A percentile compares a stretch with the other conserved stretches of the same genome.
Conservation (phyloP, 2,888 invertebrate genomes). For the Rotaria sp. region DNA sequence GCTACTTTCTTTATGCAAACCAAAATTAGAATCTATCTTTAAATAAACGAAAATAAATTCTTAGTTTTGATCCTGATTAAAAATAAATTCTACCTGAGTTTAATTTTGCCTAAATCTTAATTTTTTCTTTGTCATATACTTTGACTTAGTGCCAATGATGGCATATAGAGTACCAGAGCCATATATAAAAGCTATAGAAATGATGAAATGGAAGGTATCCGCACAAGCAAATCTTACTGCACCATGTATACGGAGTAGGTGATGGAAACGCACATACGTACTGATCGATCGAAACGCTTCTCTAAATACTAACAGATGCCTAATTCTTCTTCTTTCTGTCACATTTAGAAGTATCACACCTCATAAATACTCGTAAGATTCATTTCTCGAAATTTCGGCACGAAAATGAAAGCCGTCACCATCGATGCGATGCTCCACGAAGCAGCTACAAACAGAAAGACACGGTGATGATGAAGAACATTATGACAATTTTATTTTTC, state of each 20-base stretch:
- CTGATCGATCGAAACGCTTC: slow-evolving; percentile 69
- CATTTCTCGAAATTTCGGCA: slow-evolving; percentile 48
- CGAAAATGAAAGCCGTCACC: slow-evolving; percentile 59
- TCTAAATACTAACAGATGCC: slow-evolving; percentile 70
- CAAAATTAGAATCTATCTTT: too few species aligned
- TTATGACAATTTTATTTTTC: too few species aligned
- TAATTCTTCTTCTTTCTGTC: neutral
- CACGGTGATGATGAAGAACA: neutral
- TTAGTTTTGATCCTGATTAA: too few species aligned
- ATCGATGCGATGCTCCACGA: neutral
- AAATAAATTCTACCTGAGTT: too few species aligned
- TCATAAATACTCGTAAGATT: slow-evolving; percentile 48
- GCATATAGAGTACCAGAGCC: slow-evolving; percentile 78
- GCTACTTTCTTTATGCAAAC: too few species aligned
- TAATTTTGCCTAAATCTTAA: too few species aligned
- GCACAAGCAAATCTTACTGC: slow-evolving; percentile 50
- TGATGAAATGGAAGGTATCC: neutral
- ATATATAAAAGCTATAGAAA: slow-evolving; percentile 54
- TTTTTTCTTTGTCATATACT: too few species aligned
- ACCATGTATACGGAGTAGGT: slow-evolving; percentile 82
- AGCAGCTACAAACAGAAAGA: neutral
- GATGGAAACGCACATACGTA: slow-evolving; percentile 71
- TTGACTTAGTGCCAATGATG: slow-evolving; percentile 71
- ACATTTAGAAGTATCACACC: slow-evolving; percentile 43
- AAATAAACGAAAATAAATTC: too few species aligned